phyloP scores from a whole-genome alignment of 2,888 invertebrate species.

The Plebejus melissa region DNA sequence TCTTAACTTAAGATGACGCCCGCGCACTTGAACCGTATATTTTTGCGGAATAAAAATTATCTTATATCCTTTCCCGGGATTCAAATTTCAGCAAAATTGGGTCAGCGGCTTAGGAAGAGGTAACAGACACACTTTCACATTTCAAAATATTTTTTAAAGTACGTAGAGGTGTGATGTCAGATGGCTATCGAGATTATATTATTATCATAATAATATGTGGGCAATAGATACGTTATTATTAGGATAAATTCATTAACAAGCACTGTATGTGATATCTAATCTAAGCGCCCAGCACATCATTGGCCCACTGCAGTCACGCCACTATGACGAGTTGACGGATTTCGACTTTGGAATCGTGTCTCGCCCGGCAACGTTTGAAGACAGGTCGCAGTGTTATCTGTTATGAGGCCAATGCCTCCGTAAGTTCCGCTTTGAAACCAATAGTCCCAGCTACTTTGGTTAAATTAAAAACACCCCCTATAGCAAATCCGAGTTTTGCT shows the following conservation, averaged over 20 bases:
- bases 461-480: not conserved
- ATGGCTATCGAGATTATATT: not conserved
- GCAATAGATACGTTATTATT: not conserved
- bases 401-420: slow-evolving; percentile 30
- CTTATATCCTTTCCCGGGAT: no score
- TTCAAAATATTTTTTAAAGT: no score
- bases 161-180: no score
- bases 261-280: slow-evolving; percentile 55
- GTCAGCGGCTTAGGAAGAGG: no score
- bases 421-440: slow-evolving; percentile 7
- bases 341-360: slow-evolving; percentile 52
- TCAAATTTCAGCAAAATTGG: no score
- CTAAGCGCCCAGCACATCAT: slow-evolving; percentile 53
- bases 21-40: no score
- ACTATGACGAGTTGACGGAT: slow-evolving; percentile 58
- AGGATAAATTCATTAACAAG: not conserved
- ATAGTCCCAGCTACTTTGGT: not conserved
- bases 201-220: not conserved
- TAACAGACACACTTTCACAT: no score
- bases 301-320: slow-evolving; percentile 69
- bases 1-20: no score
- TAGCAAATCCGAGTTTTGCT: no score
- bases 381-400: slow-evolving; percentile 29
- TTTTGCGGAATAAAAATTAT: no score
- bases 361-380: slow-evolving; percentile 23